phyloP scores from a whole-genome alignment of 2,888 invertebrate genomes.

The Chirona hameri region DNA sequence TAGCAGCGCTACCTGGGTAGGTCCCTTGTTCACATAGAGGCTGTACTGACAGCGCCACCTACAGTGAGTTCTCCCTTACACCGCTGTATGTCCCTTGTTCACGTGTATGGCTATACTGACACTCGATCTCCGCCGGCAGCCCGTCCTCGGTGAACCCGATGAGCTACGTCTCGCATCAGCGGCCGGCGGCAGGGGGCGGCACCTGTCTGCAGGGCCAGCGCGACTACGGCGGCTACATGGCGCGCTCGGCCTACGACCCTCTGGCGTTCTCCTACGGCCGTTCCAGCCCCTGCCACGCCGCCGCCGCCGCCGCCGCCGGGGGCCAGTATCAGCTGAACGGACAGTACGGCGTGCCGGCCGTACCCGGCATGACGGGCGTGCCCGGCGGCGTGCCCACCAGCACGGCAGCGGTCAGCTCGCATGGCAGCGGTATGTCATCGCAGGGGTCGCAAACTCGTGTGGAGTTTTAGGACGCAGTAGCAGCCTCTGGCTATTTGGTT shows the following conservation, averaged over 20 bases:
- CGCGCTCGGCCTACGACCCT: conserved; percentile 53
- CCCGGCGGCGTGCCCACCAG: too few species aligned
- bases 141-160: conserved; percentile 23
- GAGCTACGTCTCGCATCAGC: conserved; percentile 31
- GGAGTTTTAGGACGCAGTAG: too few species aligned
- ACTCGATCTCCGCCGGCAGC: conserved; percentile 31
- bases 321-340: conserved; percentile 47
- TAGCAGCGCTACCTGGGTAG: too few species aligned
- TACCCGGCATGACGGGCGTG: too few species aligned
- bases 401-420: too few species aligned
- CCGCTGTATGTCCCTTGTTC: too few species aligned
- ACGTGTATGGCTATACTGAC: background rate
- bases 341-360: background rate
- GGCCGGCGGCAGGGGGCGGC: conserved; percentile 40
- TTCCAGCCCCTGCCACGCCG: conserved; percentile 56
- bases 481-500: too few species aligned
- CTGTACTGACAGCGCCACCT: too few species aligned
- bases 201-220: conserved; percentile 43
- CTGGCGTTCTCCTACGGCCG: conserved; percentile 44
- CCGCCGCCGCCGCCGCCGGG: conserved; percentile 55
- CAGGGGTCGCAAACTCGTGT: too few species aligned
- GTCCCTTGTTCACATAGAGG: too few species aligned
- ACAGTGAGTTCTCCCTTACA: too few species aligned
- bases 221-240: conserved; percentile 55
- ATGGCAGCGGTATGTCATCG: too few species aligned